Evolutionary conservation across 1,140 invertebrate genomes (phyloP), one percentile per base, ranked within the genome.

Genomic region (Himalopsyche phryganea): DNA sequence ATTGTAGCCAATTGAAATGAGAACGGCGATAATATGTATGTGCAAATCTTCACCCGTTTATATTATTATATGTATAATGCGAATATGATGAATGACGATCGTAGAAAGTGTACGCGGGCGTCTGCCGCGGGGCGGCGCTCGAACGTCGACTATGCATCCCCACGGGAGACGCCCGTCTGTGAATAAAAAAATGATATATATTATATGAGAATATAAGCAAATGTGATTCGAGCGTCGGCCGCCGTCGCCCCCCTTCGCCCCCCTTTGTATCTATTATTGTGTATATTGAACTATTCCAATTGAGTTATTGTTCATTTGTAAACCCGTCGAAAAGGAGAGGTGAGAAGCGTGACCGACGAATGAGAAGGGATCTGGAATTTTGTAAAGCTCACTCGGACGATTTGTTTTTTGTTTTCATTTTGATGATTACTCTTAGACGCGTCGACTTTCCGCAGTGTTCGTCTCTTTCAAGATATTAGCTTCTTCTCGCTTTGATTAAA

Each of bases 1-100:
- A 58, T 57, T 58, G 11, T 58, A 58, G 55, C 55, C 55, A 58
- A 58, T 58, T 41, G 45, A 50, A 50, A 47, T 40, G 14, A n/a
- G 18, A 32, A 1, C 47, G 23, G 4, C 23, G 23, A 28, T 28
- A 28, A 28, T 28, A 28, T 28, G n/a, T n/a, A n/a, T n/a, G n/a
- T n/a, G n/a, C n/a, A n/a, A n/a, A n/a, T n/a, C n/a, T n/a, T n/a
- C 46, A 20, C 46, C 54, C 28, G 54, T 46, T 20, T 44, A 46
- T 41, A 11, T 10, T 57, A 41, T 41, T 41, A 20, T 49, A 48
- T 48, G 41, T 36, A 58, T 58, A 50, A 58, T 49, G 50, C 50
- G 55, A 58, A 46, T 49, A 50, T 58, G 48, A 58, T 58, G 50
- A 47, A 58, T 50, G 48, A 58, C 49, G 46, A 58, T 28, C 23